Evolutionary conservation across 1,140 invertebrate genomes (phyloP), one percentile per base, ranked within the genome.

Genomic region (Microplitis mediator): DNA sequence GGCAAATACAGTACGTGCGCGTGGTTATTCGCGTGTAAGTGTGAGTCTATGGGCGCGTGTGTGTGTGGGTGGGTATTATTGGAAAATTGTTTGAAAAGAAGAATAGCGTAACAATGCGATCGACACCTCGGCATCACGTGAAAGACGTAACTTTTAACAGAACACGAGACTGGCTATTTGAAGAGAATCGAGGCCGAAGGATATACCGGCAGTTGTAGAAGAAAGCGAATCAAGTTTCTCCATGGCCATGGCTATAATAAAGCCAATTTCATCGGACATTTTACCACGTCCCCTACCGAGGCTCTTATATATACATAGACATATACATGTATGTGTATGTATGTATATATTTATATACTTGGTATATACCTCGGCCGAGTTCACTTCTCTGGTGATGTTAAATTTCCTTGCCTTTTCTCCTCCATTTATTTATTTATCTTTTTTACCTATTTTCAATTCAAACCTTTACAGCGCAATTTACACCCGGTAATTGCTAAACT

Each of bases 181-280:
- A 45, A 23, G 34, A 51, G 50, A 65, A 65, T 65, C 63, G 63
- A 65, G 63, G 34, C 23, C 63, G 62, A 45, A 65, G 45, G 56
- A 58, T 58, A 58, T 58, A 58, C 56, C 16, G 8, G 39, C 39
- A 45, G 39, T 45, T 45, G 14, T 54, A 58, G 36, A 54, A 54
- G 52, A 32, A 67, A 52, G 50, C 50, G 65, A 67, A 67, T 54
- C 23, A 50, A 52, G 65, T 67, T 67, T 67, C 52, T 23, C 36
- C 23, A 23, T 23, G 23, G 23, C 23, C 45, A 32, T 50, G 51
- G n/a, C 65, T 11, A 50, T 67, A 67, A 67, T 50, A 67, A 67
- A 67, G 51, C 65, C 50, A 67, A 67, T 67, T 54, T 54, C 51
- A 52, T 67, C 32, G 50, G 65, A 67, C 65, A 67, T 67, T 67